These are phyloP conservation scores for Oreochromis mossambicus DNA, from an alignment of 2,797 vertebrate species.

Conservation along the genomic window DNA sequence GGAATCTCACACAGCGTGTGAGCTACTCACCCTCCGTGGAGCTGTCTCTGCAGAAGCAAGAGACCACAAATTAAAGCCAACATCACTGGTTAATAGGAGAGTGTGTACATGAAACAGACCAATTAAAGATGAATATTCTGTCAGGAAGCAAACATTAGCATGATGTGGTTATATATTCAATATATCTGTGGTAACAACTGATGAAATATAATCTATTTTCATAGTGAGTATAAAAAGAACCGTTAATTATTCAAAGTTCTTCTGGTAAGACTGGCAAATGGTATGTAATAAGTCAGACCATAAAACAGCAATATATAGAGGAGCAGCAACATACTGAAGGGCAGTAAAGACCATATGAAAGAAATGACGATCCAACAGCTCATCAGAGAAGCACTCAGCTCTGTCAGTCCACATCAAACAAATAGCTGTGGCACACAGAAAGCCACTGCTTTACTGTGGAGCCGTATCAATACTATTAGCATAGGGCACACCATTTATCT, in stretches of 20 bases:
- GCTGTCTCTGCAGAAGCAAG: conserved; percentile 62
- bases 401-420: conserved; percentile 22
- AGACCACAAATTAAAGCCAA: conserved; percentile 42
- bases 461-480: conserved; percentile 43
- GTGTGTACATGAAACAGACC: background rate
- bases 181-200: background rate
- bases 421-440: conserved; percentile 13
- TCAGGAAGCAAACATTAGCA: background rate
- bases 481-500: conserved; percentile 21
- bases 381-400: conserved; percentile 38
- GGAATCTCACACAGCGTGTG: conserved; percentile 8
- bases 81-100: background rate
- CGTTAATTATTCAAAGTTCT: background rate
- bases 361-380: background rate
- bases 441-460: conserved; percentile 39
- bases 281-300: background rate
- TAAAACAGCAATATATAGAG: background rate
- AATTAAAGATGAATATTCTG: background rate
- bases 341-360: background rate
- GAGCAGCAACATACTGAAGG: background rate
- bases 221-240: background rate
- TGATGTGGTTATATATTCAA: background rate
- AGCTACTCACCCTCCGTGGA: conserved; percentile 63
- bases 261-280: background rate
- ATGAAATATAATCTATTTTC: background rate